Percentiles rank a stretch among this genome's conserved stretches.
Evolutionary conservation across 2,797 vertebrate genomes (phyloP).

Genomic region (Pangasius macronema): DNA sequence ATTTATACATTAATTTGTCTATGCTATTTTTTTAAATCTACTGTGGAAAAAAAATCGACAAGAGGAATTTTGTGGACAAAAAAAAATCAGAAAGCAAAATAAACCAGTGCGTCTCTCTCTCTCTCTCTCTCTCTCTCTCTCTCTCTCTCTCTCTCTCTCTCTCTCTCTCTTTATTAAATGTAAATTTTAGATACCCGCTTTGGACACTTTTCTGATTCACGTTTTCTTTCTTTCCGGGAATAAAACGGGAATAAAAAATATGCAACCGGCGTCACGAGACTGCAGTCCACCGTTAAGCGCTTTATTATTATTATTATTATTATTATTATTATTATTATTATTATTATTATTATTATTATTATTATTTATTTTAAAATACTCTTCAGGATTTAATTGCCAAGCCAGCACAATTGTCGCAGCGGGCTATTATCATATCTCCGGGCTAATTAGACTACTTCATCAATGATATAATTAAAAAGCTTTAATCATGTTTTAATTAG

Average conservation of each 20-base stretch:
- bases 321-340: background rate
- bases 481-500: slow-evolving; percentile 94
- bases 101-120: background rate
- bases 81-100: background rate
- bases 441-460: slow-evolving; percentile 87
- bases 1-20: background rate
- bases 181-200: no score
- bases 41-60: background rate
- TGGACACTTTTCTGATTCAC: no score
- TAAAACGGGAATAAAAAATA: background rate
- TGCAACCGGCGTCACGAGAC: background rate
- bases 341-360: slow-evolving; percentile 22
- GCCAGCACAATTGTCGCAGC: slow-evolving; percentile 74
- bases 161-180: background rate
- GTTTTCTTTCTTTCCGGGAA: no score
- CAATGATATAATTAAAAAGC: slow-evolving; percentile 88
- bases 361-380: slow-evolving; percentile 66
- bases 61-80: no score
- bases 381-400: slow-evolving; percentile 78
- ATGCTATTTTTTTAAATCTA: background rate
- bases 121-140: slow-evolving; percentile 6
- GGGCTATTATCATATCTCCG: slow-evolving; percentile 86
- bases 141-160: background rate
- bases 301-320: background rate
- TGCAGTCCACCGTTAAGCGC: background rate